Evolutionary conservation across 2,888 invertebrate genomes (phyloP), one percentile per base, ranked within the genome.

Genomic region (Parascotia fuliginaria): DNA sequence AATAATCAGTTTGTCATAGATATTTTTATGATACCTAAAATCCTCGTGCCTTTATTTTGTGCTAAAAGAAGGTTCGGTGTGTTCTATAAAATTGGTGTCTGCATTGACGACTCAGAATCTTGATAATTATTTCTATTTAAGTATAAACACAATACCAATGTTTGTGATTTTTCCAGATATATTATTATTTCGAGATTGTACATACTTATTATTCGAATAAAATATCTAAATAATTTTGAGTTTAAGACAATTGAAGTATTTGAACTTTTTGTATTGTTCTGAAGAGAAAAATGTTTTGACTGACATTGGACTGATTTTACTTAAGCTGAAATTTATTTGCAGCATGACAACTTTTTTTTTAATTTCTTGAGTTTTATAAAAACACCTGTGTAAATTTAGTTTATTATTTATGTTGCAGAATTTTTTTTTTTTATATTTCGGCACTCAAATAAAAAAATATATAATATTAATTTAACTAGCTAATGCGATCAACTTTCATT

Each of bases 121-220:
- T 34, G 41, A 11, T 19, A 24, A 40, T 52, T 34, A 43, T 42
- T 47, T 52, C 11, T 53, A 52, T 51, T 55, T 49, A 39, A 39
- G 40, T 13, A 7, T 31, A 9, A 15, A 54, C 53, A 55, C 42
- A 68, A 58, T 68, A 65, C 55, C 52, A 61, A 51, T 55, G 39
- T 65, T 68, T 68, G 69, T 65, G 65, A 65, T 65, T 58, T 53
- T 60, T 54, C 61, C 48, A 65, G 53, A 74, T 60, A n/a, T n/a
- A n/a, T n/a, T n/a, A 55, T 71, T 64, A 60, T 69, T 74, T 75
- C 74, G 77, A 76, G 74, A 75, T 70, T 83, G 83, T 83, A 83
- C 70, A 80, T 83, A 65, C 33, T 68, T 67, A 69, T 60, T 68
- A 68, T 60, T 64, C n/a, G n/a, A 68, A 52, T 55, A 39, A 31